A percentile compares a stretch with the other conserved stretches of the same genome.
These are phyloP conservation scores for Helicoverpa assulta DNA, from an alignment of 2,888 invertebrate genomes.

Conservation along the genomic window DNA sequence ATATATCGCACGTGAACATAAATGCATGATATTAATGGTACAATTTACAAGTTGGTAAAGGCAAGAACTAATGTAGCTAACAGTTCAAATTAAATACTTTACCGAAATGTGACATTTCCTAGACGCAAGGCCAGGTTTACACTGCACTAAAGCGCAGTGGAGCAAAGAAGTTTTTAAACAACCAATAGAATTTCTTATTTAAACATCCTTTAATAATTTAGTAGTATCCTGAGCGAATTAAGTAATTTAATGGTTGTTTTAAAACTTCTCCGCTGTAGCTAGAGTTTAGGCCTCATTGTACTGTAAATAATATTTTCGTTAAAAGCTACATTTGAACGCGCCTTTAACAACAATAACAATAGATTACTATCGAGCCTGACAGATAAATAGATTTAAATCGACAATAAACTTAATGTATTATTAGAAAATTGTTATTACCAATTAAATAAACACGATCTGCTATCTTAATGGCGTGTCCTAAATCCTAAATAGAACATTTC, in stretches of 20 bases:
- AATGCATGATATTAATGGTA: conserved; percentile 44
- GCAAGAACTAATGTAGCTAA: not conserved
- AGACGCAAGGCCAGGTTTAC: too few species aligned
- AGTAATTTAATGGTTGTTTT: too few species aligned
- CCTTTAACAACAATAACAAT: conserved; percentile 1
- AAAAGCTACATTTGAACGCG: not conserved
- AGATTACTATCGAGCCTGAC: conserved; percentile 39
- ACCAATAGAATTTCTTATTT: too few species aligned
- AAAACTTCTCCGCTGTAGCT: too few species aligned
- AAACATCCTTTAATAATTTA: too few species aligned
- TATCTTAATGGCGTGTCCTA: conserved; percentile 18
- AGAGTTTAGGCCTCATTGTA: too few species aligned
- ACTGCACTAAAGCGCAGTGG: too few species aligned
- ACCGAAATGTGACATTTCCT: too few species aligned
- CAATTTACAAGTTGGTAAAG: conserved; percentile 18
- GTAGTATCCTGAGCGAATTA: too few species aligned
- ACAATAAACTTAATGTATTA: conserved; percentile 1
- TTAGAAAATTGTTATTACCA: conserved; percentile 25
- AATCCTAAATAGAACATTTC: conserved; percentile 18
- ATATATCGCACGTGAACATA: conserved; percentile 18
- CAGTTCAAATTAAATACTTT: not conserved
- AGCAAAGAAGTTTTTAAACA: too few species aligned
- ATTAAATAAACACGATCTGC: conserved; percentile 38
- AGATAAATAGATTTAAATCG: conserved; percentile 15
- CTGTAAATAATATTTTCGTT: not conserved